A percentile compares a stretch with the other conserved stretches of the same genome.
Conservation (phyloP, 64 coral and sea anemone species). For the Porites australiensis region DNA sequence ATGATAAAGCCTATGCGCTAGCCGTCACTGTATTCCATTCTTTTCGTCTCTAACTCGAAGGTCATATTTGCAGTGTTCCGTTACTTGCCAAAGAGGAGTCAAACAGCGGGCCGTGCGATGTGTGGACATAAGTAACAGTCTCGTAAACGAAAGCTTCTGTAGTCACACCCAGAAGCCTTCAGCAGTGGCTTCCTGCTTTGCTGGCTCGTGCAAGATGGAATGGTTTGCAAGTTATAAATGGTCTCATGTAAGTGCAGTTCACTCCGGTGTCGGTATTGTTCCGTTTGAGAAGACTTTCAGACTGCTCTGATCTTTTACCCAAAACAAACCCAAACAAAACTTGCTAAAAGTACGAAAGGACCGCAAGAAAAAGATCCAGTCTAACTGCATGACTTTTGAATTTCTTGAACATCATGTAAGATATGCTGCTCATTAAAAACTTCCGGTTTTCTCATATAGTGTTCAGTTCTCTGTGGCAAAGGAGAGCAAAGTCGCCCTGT, state of each 20-base stretch:
- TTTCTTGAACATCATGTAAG: too few relatives aligned
- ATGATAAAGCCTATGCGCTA: neutral
- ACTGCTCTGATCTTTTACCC: too few relatives aligned
- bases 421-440: neutral
- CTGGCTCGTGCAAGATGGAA: constrained; percentile 82
- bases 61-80: constrained; percentile 78
- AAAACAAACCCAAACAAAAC: too few relatives aligned
- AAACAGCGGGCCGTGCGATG: constrained; percentile 62
- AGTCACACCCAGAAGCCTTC: constrained; percentile 61
- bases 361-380: too few relatives aligned
- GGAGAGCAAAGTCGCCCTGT: constrained; percentile 77
- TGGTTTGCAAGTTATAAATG: constrained; percentile 80
- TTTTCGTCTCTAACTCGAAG: neutral
- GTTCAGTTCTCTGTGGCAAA: constrained; percentile 83
- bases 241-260: constrained; percentile 67
- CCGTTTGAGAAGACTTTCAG: too few relatives aligned
- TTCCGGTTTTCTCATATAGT: constrained; percentile 27
- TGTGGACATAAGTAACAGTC: constrained; percentile 58
- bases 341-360: too few relatives aligned
- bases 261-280: neutral
- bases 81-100: constrained; percentile 80
- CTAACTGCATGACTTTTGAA: too few relatives aligned
- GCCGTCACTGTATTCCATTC: neutral
- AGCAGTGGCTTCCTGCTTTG: constrained; percentile 56
- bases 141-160: constrained; percentile 60